Base-by-base conservation (phyloP, 2,113 vertebrate species). In the Blennius ocellaris region DNA sequence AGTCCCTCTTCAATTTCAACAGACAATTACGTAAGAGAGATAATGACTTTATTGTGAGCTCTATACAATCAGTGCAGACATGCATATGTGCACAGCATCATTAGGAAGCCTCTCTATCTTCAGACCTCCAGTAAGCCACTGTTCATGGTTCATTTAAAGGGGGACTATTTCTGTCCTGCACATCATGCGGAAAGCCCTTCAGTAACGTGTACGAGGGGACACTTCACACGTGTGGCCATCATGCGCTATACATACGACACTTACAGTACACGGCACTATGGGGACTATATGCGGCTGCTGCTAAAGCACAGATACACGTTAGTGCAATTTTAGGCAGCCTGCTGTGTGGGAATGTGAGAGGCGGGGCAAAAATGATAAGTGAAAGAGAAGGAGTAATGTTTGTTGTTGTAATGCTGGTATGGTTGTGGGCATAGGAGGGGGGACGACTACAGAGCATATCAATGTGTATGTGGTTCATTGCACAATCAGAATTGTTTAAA, bases 61-160 rank as follows among this genome's bases (percentile, higher is more conserved):
- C 6, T 6, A 60, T 43, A 15, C 3, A 5, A 58, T 52, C 8
- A 11, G 2, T 15, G 30, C 45, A 56, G 60, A 83, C 52, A 50
- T 65, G 57, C 41, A 52, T 61, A 55, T 78, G 57, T 66, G 69
- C 62, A 5, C 38, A 14, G 47, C 77, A 77, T 82, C 81, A 80
- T 84, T 74, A 52, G 56, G 30, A 39, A 21, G 14, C 40, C 52
- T 55, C 49, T 80, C 47, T 68, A 51, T 83, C 62, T 74, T 67
- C 69, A 84, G 62, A 73, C 58, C 57, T 65, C 45, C 48, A 58
- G 56, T 72, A 14, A 15, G 65, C 69, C 63, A 14, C 56, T 69
- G 64, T 75, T 82, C 83, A 89, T 75, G 87, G 55, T 86, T 90
- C 76, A 89, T 86, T 89, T 84, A 81, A 59, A 80, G 55, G 52